Percentiles rank a stretch among this genome's conserved stretches.
Evolutionary conservation across 1,140 invertebrate species (phyloP).

Genomic region (Gerris buenoi): DNA sequence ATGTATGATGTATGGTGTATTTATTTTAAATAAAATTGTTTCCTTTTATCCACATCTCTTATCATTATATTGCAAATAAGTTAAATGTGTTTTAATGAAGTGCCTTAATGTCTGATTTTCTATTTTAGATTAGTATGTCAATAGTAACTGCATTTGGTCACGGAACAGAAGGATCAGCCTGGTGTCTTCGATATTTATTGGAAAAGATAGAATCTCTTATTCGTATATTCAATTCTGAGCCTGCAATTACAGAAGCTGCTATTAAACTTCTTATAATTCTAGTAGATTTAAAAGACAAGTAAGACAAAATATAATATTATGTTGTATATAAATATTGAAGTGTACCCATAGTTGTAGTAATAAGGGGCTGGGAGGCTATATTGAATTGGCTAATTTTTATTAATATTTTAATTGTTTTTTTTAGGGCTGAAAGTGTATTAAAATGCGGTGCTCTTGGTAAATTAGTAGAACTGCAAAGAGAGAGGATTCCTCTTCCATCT

Average conservation of each 20-base stretch:
- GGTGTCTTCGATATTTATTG: constrained; percentile 45
- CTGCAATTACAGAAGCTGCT: constrained; percentile 39
- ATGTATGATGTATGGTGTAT: too few species aligned
- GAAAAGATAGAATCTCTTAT: constrained; percentile 44
- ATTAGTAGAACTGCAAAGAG: constrained; percentile 28
- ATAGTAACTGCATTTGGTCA: constrained; percentile 44
- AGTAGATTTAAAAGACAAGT: constrained; percentile 42
- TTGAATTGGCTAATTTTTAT: constrained; percentile 13
- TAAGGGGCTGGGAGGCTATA: too few species aligned
- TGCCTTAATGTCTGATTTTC: constrained; percentile 3
- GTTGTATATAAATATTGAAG: too few species aligned
- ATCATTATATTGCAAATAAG: background rate
- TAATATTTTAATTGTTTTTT: constrained; percentile 14
- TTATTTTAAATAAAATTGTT: too few species aligned
- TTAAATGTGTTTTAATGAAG: background rate
- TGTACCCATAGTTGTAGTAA: too few species aligned
- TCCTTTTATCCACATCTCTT: background rate
- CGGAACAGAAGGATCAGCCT: constrained; percentile 39
- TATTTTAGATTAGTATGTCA: constrained; percentile 33
- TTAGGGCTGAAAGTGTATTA: constrained; percentile 26
- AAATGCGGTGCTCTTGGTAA: constrained; percentile 33
- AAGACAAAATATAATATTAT: too few species aligned
- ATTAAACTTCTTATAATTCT: constrained; percentile 40
- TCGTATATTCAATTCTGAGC: constrained; percentile 39
- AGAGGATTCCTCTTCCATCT: constrained; percentile 28